Evolutionary conservation across 2,113 vertebrate species (phyloP).

Genomic region (Cephalopholis sonnerati): DNA sequence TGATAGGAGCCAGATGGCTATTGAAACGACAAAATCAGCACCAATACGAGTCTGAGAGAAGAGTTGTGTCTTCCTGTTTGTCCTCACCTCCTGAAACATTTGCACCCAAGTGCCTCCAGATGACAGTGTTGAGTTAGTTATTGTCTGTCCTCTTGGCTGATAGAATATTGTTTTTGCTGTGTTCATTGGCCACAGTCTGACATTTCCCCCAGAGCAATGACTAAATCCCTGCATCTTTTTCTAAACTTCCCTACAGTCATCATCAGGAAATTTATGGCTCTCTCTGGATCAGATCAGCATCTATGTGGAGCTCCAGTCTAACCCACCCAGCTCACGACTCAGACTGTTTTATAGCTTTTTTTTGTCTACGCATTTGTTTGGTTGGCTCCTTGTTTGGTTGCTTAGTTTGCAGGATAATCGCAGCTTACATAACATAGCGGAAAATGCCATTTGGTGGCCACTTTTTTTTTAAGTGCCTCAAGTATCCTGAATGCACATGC

Average conservation of each 20-base stretch:
- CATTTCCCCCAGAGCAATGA: constrained; percentile 42
- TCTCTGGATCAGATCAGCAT: not conserved
- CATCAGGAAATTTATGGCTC: constrained; percentile 32
- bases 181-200: constrained; percentile 27
- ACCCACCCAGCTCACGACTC: not conserved
- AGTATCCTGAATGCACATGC: not conserved
- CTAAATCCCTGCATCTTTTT: constrained; percentile 7
- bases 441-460: not conserved
- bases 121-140: constrained; percentile 73
- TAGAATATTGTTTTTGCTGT: not conserved
- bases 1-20: constrained; percentile 23
- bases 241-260: constrained; percentile 23
- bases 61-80: constrained; percentile 14
- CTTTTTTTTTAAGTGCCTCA: not conserved
- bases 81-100: not conserved
- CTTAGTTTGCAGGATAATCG: not conserved
- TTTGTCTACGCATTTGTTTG: constrained; percentile 18
- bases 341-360: not conserved
- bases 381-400: not conserved
- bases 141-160: not conserved
- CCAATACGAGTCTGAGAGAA: not conserved
- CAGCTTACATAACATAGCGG: not conserved
- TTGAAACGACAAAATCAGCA: not conserved
- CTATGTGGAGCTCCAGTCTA: not conserved
- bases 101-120: constrained; percentile 48